Evolutionary conservation across 2,888 invertebrate genomes (phyloP).

Genomic region (Caenorhabditis imperialis): DNA sequence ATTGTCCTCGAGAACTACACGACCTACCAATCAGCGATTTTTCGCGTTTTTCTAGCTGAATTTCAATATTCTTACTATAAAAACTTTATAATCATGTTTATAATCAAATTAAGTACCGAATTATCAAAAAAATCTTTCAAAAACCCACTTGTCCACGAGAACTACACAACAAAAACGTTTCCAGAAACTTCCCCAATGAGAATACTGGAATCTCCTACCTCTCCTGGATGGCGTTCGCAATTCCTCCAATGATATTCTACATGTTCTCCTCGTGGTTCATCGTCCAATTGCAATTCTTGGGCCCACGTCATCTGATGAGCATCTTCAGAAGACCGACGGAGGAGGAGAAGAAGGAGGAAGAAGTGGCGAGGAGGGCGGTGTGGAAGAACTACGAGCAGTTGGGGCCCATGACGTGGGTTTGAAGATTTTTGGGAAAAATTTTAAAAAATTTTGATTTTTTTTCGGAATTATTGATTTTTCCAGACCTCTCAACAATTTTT

Average conservation of each 20-base stretch:
- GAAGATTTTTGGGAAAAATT: neutral
- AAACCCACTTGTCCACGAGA: too few relatives aligned
- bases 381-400: constrained; percentile 59
- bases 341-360: constrained; percentile 61
- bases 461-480: too few relatives aligned
- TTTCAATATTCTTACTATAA: too few relatives aligned
- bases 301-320: constrained; percentile 52
- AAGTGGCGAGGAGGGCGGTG: constrained; percentile 54
- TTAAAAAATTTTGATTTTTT: too few relatives aligned
- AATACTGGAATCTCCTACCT: constrained; percentile 65
- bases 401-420: constrained; percentile 64
- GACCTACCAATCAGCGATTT: too few relatives aligned
- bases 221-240: constrained; percentile 70
- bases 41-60: too few relatives aligned
- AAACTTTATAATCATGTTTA: too few relatives aligned
- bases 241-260: constrained; percentile 70
- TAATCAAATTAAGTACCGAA: too few relatives aligned
- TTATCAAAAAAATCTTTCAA: too few relatives aligned
- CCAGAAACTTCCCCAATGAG: constrained; percentile 62
- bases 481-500: too few relatives aligned
- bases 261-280: constrained; percentile 70
- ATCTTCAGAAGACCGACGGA: constrained; percentile 57
- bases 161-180: too few relatives aligned
- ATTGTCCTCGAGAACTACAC: too few relatives aligned
- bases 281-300: constrained; percentile 68